These are phyloP conservation scores for Chloropsis cyanopogon DNA, from an alignment of 2,113 vertebrate species.

Conservation along the genomic window DNA sequence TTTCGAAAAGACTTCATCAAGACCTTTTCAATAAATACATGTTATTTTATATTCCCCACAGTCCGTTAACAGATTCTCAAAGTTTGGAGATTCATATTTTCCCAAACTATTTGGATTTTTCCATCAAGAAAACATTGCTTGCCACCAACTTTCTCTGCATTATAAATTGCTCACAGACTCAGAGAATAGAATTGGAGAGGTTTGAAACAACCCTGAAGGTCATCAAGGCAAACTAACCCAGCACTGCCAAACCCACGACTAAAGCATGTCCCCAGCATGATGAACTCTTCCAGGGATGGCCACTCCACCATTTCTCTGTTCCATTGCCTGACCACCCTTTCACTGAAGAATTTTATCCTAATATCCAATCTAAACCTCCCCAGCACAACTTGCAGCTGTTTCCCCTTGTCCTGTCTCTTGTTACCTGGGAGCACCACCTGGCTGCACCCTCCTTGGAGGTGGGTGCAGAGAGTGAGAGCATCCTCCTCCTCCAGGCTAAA, in stretches of 20 bases:
- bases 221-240: background rate
- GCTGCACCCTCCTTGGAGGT: background rate
- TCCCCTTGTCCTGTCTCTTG: background rate
- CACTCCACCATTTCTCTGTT: background rate
- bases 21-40: background rate
- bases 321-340: background rate
- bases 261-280: background rate
- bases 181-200: background rate
- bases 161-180: background rate
- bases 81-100: background rate
- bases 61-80: background rate
- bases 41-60: conserved; percentile 8
- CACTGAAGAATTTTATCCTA: background rate
- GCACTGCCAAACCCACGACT: background rate
- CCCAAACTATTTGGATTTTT: background rate
- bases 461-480: background rate
- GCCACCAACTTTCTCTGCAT: background rate
- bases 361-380: background rate
- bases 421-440: too few relatives aligned
- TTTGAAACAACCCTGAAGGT: background rate
- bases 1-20: conserved; percentile 17
- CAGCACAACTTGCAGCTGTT: too few relatives aligned
- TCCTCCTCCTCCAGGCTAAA: background rate
- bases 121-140: background rate
- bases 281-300: background rate